Base-by-base conservation (phyloP, 1,140 invertebrate species). In the Cryptotermes secundus region DNA sequence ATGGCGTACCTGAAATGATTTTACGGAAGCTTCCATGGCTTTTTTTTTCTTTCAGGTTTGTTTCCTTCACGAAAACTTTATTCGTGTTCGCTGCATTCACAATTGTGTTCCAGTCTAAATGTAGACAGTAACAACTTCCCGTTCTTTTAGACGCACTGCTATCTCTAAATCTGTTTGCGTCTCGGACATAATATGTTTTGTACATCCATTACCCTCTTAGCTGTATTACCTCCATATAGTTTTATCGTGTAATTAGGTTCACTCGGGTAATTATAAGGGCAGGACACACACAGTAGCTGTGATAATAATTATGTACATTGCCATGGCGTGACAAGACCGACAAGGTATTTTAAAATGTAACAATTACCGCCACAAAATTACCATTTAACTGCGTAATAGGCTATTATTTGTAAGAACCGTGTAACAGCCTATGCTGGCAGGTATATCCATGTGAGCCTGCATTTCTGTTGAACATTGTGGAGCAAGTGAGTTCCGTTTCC, bases 381-480 rank as follows among this genome's bases (percentile, higher is more conserved):
- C 59, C 59, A 72, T 72, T 72, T 72, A 72, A 72, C 59, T 72
- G 31, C 59, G 59, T 72, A 72, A 72, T 72, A 31, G 26, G 59
- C n/a, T 31, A 72, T 26, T 72, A 26, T 26, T 31, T 72, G 59
- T n/a, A 72, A 72, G 9, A 72, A 72, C n/a, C n/a, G 59, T 72
- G 31, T 72, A 72, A 72, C 26, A 72, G 14, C 59, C 59, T 16
- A 19, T 19, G 45, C 22, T 49, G 45, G 22, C 19, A 22, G 19
- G 3, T 49, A 49, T 7, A 3, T 3, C 6, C 16, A 19, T 49
- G 45, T 49, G 45, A 49, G 12, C 22, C 45, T 19, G 22, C 45
- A 49, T 0, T 49, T 22, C 16, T 49, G 45, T 49, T 0, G 14
- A 49, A 19, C 45, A 19, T 19, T 1, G 16, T 49, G 45, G 22